Percentiles rank a stretch among this genome's conserved stretches.
Conservation (phyloP, 2,113 vertebrate genomes). For the Tylochromis polylepis region DNA sequence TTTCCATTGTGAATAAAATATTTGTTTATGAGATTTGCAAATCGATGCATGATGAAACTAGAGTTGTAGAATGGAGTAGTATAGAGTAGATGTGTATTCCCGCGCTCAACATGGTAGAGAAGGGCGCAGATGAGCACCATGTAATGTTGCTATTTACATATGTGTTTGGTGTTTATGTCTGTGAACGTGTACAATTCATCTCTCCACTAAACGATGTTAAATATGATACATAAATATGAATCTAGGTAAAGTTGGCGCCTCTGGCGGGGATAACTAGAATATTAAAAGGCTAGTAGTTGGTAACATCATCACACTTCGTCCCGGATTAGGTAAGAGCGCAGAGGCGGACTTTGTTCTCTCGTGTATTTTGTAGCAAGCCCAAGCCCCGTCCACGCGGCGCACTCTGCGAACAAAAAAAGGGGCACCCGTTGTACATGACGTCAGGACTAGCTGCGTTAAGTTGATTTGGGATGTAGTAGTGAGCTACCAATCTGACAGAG, state of each 20-base stretch:
- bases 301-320: background rate
- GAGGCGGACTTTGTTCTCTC: background rate
- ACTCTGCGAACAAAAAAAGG: background rate
- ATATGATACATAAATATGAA: background rate
- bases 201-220: background rate
- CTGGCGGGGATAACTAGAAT: background rate
- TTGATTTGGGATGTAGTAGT: background rate
- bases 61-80: background rate
- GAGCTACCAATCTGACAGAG: background rate
- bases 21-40: background rate
- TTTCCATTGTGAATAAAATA: background rate
- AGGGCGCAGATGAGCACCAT: background rate
- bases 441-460: background rate
- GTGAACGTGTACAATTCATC: background rate
- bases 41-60: background rate
- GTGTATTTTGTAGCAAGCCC: background rate
- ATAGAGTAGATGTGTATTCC: background rate
- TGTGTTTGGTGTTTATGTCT: background rate
- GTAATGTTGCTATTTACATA: background rate
- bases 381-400: slow-evolving; percentile 1
- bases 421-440: background rate
- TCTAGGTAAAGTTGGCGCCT: background rate
- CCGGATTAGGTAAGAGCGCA: background rate
- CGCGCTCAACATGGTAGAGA: background rate
- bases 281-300: background rate